These are phyloP conservation scores for Drosophila acutilabella DNA, from an alignment of 2,888 invertebrate genomes.

Conservation along the genomic window DNA sequence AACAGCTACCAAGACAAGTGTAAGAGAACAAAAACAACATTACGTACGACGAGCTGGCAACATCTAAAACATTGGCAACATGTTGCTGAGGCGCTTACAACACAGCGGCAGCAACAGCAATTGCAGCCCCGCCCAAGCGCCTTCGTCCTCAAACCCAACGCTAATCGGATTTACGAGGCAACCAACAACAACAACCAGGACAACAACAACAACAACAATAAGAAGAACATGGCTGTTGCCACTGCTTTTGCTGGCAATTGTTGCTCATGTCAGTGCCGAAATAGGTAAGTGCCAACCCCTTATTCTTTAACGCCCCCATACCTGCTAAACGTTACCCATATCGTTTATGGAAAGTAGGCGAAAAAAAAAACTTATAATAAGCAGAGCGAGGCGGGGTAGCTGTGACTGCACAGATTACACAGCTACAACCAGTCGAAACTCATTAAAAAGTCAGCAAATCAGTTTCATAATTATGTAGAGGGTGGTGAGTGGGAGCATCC, in stretches of 20 bases:
- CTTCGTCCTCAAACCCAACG: slow-evolving; percentile 38
- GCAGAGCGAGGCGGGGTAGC: not conserved
- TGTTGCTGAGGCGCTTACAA: slow-evolving; percentile 66
- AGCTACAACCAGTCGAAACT: slow-evolving; percentile 25
- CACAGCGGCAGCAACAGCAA: slow-evolving; percentile 50
- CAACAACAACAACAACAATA: slow-evolving; percentile 49
- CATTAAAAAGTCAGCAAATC: slow-evolving; percentile 48
- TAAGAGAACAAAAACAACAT: slow-evolving; percentile 57
- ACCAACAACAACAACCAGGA: slow-evolving; percentile 40
- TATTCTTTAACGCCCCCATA: not conserved
- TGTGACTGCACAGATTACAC: slow-evolving; percentile 32
- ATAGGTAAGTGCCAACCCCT: slow-evolving; percentile 71
- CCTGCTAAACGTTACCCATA: slow-evolving; percentile 2
- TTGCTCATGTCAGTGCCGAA: slow-evolving; percentile 75
- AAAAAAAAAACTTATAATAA: slow-evolving; percentile 27
- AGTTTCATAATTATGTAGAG: slow-evolving; percentile 45
- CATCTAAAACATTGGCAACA: slow-evolving; percentile 57
- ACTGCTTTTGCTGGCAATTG: slow-evolving; percentile 77
- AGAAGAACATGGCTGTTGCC: slow-evolving; percentile 63
- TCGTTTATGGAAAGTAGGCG: slow-evolving; percentile 4
- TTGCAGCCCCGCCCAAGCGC: slow-evolving; percentile 12
- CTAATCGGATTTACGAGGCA: slow-evolving; percentile 80
- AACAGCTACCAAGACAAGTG: slow-evolving; percentile 35
- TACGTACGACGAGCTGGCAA: slow-evolving; percentile 49
- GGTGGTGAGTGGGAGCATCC: not conserved